These are phyloP conservation scores for Heteronetta atricapilla DNA, from an alignment of 2,113 vertebrate species.

Conservation along the genomic window DNA sequence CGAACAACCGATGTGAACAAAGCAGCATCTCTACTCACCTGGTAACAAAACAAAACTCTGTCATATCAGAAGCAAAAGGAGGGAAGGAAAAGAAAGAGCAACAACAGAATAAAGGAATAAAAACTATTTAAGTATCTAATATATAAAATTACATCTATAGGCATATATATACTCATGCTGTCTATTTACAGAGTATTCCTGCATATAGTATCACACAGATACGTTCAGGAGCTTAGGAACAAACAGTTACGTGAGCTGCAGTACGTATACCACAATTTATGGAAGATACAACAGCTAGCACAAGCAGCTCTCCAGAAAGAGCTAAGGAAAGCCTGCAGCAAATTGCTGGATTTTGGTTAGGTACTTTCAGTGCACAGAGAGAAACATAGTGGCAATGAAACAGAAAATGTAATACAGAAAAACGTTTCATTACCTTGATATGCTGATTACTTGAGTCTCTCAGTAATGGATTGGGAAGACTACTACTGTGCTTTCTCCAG, in stretches of 20 bases:
- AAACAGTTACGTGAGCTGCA: background rate
- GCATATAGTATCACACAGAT: background rate
- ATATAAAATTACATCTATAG: background rate
- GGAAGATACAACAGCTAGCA: background rate
- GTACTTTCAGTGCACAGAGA: background rate
- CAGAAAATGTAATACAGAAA: fast-evolving
- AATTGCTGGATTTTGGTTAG: background rate
- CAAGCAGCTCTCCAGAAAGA: background rate
- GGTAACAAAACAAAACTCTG: background rate
- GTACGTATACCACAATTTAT: background rate
- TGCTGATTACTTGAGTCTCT: conserved; percentile 90
- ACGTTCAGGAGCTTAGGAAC: background rate
- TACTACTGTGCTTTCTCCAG: conserved; percentile 93
- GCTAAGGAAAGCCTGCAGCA: background rate
- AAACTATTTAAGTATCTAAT: background rate
- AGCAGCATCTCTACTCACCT: background rate
- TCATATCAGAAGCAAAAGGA: background rate
- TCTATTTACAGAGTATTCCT: fast-evolving
- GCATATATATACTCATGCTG: too few relatives aligned
- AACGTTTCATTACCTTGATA: conserved; percentile 80
- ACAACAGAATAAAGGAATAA: background rate
- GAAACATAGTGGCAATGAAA: background rate
- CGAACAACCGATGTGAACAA: background rate
- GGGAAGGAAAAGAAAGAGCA: background rate
- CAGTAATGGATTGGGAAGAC: conserved; percentile 91